Evolutionary conservation across 2,888 invertebrate species (phyloP), one percentile per base, ranked within the genome.

Genomic region (Brassicogethes aeneus): DNA sequence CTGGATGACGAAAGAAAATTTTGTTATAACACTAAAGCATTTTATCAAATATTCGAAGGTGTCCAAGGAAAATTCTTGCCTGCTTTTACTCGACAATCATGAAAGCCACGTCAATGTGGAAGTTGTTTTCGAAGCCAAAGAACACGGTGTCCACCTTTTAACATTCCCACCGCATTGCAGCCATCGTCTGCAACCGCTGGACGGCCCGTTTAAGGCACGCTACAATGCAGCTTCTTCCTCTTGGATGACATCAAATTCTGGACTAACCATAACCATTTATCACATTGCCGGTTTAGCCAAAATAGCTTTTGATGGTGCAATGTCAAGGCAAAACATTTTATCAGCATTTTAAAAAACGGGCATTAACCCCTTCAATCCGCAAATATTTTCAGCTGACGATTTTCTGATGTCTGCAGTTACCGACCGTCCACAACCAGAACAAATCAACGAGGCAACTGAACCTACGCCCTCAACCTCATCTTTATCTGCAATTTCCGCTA

Each of bases 311-410:
- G 31, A 39, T 32, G 14, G 14, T 10, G 36, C 39, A 14, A 31
- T 42, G 35, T 37, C 37, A 34, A 40, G 34, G 17, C 33, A n/a
- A 42, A 48, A 48, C 30, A 17, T 46, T 31, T 16, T 37, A 15
- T 37, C 45, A 35, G 42, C 42, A 16, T 48, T 48, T 42, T 14
- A 32, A 29, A 41, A 41, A 40, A 42, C 44, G 8, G 44, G 42
- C 1, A 31, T 46, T 16, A 15, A 34, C 31, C 42, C 33, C 14
- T 33, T 33, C 33, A 33, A 33, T 33, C 14, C 14, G 14, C 33
- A 41, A 30, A 37, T 37, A 37, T 41, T 33, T 15, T 23, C 38
- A 17, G 30, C 30, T 7, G 34, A 31, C 16, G 37, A 43, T 15
- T 36, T 43, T 36, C 16, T 43, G 8, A 40, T 33, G 15, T 34